Evolutionary conservation across 2,113 vertebrate species (phyloP), one percentile per base, ranked within the genome.

Genomic region (Melanerpes aurifrons): DNA sequence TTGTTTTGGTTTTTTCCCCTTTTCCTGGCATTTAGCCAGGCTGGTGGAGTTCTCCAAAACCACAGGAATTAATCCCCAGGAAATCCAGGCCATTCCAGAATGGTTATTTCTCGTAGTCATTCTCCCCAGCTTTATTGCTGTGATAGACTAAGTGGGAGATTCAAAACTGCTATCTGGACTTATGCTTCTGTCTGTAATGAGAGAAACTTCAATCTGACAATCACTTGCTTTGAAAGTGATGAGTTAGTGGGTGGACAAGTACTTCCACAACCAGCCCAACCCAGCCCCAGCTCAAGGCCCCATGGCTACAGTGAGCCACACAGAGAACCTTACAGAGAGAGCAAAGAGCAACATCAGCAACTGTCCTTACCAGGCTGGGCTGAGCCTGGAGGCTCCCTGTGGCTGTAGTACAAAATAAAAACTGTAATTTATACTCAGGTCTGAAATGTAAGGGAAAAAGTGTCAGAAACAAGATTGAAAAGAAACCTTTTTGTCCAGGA

Each of bases 371-470:
- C 61, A 54, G 64, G 1, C 53, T 31, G 37, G 21, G 19, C 67
- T 67, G 43, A 25, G 25, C 28, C 64, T 56, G 29, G 13, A 22
- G 20, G 35, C 43, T 53, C 2, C 40, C 66, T 7, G 37, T 17
- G 66, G 70, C 73, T 78, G 20, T 28, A 53, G 22, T 15, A 35
- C 26, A 72, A 47, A 77, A 25, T 4, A 47, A 35, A 62, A 2
- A 10, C 78, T 43, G 31, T 18, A 63, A 64, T 45, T 83, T 37
- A 61, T 31, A 35, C 32, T n/a, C 40, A 2, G 61, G 32, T 37
- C 48, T 63, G 68, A 62, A 67, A 50, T 5, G 18, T 1, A 53
- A 66, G 2, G 2, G 0, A 16, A 0, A 0, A 69, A 26, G 12
- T 78, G 37, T 11, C 18, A 26, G 77, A 17, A 81, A 5, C 32